These are phyloP conservation scores for Etheostoma nigrum DNA, from an alignment of 2,797 vertebrate genomes.

Conservation along the genomic window DNA sequence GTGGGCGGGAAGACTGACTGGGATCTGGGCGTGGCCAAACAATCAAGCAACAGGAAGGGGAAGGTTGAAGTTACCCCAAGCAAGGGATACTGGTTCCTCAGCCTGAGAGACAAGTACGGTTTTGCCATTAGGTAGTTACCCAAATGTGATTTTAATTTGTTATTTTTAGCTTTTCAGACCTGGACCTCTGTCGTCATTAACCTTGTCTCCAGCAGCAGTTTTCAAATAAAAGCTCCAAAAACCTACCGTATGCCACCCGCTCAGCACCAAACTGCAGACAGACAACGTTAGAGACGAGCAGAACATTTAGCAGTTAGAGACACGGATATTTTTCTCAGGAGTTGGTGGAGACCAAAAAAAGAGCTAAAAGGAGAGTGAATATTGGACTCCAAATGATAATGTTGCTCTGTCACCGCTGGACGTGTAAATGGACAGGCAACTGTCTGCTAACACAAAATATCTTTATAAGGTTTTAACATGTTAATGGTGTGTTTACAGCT, in stretches of 20 bases:
- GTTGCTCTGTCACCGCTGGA: no score
- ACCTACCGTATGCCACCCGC: no score
- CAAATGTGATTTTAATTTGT: neutral
- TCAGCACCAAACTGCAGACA: neutral
- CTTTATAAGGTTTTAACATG: no score
- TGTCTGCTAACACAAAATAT: no score
- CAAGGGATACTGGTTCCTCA: constrained; percentile 86
- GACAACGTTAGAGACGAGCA: fast-evolving
- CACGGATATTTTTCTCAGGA: neutral
- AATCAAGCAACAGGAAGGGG: constrained; percentile 82
- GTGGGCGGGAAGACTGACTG: constrained; percentile 84
- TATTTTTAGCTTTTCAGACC: no score
- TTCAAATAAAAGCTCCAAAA: no score
- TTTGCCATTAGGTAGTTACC: neutral
- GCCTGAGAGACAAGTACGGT: constrained; percentile 81
- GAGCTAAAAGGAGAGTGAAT: neutral
- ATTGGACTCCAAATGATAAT: no score
- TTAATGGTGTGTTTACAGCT: neutral
- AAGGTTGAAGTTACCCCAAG: constrained; percentile 79
- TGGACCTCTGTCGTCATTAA: no score
- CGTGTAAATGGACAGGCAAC: no score
- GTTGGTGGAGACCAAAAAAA: neutral
- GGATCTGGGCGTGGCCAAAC: constrained; percentile 82
- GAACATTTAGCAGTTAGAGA: neutral
- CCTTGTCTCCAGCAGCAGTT: no score